phyloP scores from a whole-genome alignment of 2,113 vertebrate genomes.

The Menidia beryllina region DNA sequence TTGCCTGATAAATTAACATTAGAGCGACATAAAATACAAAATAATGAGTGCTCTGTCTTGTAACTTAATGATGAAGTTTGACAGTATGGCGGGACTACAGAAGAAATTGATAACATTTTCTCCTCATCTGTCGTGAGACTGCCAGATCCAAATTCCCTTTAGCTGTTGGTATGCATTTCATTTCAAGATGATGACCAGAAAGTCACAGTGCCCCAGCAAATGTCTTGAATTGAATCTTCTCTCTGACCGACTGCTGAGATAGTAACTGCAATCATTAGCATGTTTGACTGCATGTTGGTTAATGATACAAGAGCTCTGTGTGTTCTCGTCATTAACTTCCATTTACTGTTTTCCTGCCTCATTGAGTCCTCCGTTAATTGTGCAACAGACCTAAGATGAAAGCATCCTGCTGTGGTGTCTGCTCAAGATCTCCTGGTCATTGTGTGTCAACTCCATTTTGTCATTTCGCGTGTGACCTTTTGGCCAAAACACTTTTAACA shows the following conservation, averaged over 20 bases:
- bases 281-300: conserved; percentile 75
- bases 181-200: conserved; percentile 1
- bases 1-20: too few species aligned
- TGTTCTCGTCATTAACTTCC: conserved; percentile 78
- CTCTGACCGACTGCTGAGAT: conserved; percentile 32
- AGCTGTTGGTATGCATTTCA: not conserved
- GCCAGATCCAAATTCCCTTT: not conserved
- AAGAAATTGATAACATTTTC: not conserved
- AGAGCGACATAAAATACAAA: too few species aligned
- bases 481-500: conserved; percentile 11
- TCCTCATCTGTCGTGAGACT: not conserved
- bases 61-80: not conserved
- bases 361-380: conserved; percentile 70
- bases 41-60: not conserved
- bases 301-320: conserved; percentile 74
- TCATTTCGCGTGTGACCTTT: conserved; percentile 12
- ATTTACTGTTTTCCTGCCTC: conserved; percentile 76
- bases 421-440: conserved; percentile 30
- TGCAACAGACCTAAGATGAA: conserved; percentile 65
- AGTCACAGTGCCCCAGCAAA: not conserved
- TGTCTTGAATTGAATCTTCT: conserved; percentile 26
- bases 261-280: conserved; percentile 63
- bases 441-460: conserved; percentile 13
- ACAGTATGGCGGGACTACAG: not conserved
- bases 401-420: conserved; percentile 35